Conservation (phyloP, 2,888 invertebrate genomes). For the Eristalinus aeneus region DNA sequence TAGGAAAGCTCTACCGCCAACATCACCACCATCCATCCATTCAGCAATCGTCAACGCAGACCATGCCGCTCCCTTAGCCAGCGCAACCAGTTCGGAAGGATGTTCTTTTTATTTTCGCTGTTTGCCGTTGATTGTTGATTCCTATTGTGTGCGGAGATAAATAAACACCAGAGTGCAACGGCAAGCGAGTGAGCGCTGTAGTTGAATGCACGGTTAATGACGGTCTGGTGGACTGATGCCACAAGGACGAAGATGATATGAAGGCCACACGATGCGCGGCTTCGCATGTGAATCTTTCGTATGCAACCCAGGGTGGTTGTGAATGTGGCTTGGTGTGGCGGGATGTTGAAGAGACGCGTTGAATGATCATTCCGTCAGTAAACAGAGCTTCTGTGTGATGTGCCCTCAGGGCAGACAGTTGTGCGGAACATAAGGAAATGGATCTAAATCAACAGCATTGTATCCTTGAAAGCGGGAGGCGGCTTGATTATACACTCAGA, state of each 20-base stretch:
- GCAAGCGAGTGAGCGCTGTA: conserved; percentile 8
- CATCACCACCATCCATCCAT: neutral
- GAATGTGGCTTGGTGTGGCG: neutral
- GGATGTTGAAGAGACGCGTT: neutral
- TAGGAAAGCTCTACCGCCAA: neutral
- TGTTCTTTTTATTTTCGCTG: conserved; percentile 15
- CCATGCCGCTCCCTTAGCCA: neutral
- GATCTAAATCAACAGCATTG: neutral
- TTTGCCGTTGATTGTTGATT: conserved; percentile 30
- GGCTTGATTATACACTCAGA: neutral
- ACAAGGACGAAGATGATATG: conserved; percentile 25
- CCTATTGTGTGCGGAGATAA: conserved; percentile 29
- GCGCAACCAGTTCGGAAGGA: neutral
- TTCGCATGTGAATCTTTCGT: conserved; percentile 15
- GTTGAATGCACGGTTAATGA: conserved; percentile 9
- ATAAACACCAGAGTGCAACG: conserved; percentile 29
- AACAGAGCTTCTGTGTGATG: conserved; percentile 23
- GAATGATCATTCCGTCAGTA: neutral
- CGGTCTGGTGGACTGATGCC: neutral
- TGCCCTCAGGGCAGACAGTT: conserved; percentile 10
- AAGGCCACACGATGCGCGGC: conserved; percentile 44
- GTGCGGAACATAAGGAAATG: neutral
- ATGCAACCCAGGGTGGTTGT: neutral
- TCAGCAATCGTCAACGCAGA: neutral
- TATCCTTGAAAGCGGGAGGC: neutral